Evolutionary conservation across 2,797 vertebrate species (phyloP).

Genomic region (Anableps anableps): DNA sequence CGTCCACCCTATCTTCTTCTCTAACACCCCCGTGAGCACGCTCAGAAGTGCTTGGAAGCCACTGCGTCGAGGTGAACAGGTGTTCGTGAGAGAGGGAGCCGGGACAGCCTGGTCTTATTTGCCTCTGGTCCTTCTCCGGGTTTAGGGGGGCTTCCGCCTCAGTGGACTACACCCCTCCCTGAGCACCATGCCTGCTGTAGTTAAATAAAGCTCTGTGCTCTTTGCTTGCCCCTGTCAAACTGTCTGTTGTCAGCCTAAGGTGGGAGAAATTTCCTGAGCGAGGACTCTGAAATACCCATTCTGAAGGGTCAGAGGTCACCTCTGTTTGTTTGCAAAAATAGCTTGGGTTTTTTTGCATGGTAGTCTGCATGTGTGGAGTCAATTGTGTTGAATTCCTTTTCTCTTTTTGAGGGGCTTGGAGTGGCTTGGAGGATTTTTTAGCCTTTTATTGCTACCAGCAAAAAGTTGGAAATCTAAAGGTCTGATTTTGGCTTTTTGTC

Average conservation of each 20-base stretch:
- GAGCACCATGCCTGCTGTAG: constrained; percentile 37
- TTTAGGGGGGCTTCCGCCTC: constrained; percentile 33
- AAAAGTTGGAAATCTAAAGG: neutral
- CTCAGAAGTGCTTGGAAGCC: constrained; percentile 58
- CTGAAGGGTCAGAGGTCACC: constrained; percentile 59
- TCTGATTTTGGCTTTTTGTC: neutral
- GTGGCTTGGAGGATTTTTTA: neutral
- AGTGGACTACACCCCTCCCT: neutral
- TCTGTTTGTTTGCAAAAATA: neutral
- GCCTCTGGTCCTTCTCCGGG: constrained; percentile 20
- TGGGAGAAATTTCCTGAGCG: constrained; percentile 58
- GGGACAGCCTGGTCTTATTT: constrained; percentile 43
- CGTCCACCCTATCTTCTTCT: constrained; percentile 3
- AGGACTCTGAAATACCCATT: constrained; percentile 43
- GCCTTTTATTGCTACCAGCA: neutral
- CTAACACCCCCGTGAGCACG: constrained; percentile 36
- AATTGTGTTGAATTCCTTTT: neutral
- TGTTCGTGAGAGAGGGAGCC: constrained; percentile 60
- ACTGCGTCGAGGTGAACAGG: constrained; percentile 75
- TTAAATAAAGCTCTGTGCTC: constrained; percentile 76
- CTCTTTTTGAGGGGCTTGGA: neutral
- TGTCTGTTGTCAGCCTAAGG: constrained; percentile 60
- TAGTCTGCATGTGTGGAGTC: neutral
- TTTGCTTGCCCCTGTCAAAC: constrained; percentile 59
- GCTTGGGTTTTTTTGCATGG: neutral